Conservation (phyloP, 2,797 vertebrate species). For the Hoplostethus atlanticus region DNA sequence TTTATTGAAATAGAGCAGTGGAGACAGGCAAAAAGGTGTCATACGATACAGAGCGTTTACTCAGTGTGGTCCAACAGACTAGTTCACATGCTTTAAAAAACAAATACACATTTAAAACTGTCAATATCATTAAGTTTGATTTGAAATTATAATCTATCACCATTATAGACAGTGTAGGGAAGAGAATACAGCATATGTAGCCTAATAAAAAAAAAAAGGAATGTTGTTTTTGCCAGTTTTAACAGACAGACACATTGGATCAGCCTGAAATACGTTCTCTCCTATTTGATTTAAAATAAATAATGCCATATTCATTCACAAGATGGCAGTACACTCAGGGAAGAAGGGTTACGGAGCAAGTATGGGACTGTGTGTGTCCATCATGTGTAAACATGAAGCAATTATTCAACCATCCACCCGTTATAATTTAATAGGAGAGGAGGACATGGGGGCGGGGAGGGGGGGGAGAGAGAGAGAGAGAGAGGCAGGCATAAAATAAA, state of each 20-base stretch:
- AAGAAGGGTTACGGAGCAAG: neutral
- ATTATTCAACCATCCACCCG: conserved; percentile 15
- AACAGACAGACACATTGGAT: neutral
- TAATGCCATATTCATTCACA: conserved; percentile 20
- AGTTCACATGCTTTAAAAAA: neutral
- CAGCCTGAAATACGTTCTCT: neutral
- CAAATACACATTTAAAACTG: neutral
- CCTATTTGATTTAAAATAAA: neutral
- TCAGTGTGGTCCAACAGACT: neutral
- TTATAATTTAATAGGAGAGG: conserved; percentile 39
- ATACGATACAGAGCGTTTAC: neutral
- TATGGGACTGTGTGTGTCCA: conserved; percentile 1
- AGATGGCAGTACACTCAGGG: conserved; percentile 36
- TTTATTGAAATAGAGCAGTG: neutral
- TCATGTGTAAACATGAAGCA: conserved; percentile 37
- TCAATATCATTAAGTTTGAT: neutral
- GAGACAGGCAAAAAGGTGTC: neutral
- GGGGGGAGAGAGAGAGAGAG: neutral
- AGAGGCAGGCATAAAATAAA: neutral
- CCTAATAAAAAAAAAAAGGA: conserved; percentile 7
- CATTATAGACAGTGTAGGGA: neutral
- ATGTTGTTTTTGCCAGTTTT: conserved; percentile 1
- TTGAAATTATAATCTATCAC: neutral
- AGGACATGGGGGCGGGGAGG: neutral
- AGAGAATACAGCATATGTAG: conserved; percentile 1